A percentile compares a stretch with the other conserved stretches of the same genome.
These are phyloP conservation scores for Leuciscus idus DNA, from an alignment of 2,113 vertebrate species.

Conservation along the genomic window DNA sequence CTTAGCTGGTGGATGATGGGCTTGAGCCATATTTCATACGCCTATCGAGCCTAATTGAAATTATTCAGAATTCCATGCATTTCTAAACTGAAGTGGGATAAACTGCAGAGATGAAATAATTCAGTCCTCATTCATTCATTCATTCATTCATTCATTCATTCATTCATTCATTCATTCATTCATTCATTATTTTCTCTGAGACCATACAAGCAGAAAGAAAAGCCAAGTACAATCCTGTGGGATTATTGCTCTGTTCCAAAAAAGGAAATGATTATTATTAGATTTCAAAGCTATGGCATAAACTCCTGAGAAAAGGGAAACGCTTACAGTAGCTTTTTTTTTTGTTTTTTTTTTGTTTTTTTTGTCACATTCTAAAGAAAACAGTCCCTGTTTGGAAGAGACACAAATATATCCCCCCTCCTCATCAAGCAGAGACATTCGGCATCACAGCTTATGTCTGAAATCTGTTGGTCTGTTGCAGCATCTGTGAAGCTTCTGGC, in stretches of 20 bases:
- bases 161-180: too few relatives aligned
- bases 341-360: slow-evolving; percentile 56
- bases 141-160: too few relatives aligned
- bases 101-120: slow-evolving; percentile 61
- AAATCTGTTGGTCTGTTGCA: slow-evolving; percentile 51
- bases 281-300: slow-evolving; percentile 74
- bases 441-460: slow-evolving; percentile 61
- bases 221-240: slow-evolving; percentile 40
- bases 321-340: slow-evolving; percentile 29
- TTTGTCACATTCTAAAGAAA: slow-evolving; percentile 71
- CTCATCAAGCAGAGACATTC: slow-evolving; percentile 29
- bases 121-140: slow-evolving; percentile 42
- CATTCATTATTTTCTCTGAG: neutral
- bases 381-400: slow-evolving; percentile 62
- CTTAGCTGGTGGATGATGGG: too few relatives aligned
- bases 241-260: slow-evolving; percentile 68
- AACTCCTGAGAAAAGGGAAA: slow-evolving; percentile 71
- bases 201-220: slow-evolving; percentile 33
- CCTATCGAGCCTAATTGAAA: neutral
- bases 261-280: slow-evolving; percentile 74
- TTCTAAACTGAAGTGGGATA: slow-evolving; percentile 71
- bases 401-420: slow-evolving; percentile 62
- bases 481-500: slow-evolving; percentile 61
- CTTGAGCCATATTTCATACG: neutral
- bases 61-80: neutral